Percentiles rank a stretch among this genome's conserved stretches.
These are phyloP conservation scores for Sorex araneus DNA, from an alignment of 2,113 vertebrate genomes.

Conservation along the genomic window DNA sequence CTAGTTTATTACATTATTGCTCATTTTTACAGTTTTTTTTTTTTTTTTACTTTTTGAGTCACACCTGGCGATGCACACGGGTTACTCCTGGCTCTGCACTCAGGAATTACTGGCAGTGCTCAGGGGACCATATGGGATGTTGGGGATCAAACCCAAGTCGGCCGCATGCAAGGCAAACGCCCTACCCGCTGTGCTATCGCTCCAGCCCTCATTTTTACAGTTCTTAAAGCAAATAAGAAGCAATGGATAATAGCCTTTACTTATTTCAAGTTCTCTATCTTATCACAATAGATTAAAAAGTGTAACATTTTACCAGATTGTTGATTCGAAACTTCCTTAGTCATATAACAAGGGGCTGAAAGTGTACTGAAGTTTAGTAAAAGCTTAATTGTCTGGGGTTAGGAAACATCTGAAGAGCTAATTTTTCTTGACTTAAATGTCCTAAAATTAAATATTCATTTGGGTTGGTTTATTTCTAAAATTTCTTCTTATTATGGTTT, in stretches of 20 bases:
- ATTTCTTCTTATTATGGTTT: too few relatives aligned
- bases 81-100: too few relatives aligned
- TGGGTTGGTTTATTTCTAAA: neutral
- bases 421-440: too few relatives aligned
- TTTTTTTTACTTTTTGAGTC: too few relatives aligned
- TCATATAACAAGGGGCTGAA: neutral
- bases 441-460: slow-evolving; percentile 44
- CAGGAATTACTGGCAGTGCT: too few relatives aligned
- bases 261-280: slow-evolving; percentile 7
- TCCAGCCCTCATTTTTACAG: neutral
- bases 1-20: neutral
- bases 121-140: too few relatives aligned
- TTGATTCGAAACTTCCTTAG: slow-evolving; percentile 8
- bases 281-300: slow-evolving; percentile 16
- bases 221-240: neutral
- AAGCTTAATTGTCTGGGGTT: neutral
- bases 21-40: neutral
- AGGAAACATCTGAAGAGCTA: neutral
- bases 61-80: too few relatives aligned
- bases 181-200: too few relatives aligned
- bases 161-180: too few relatives aligned
- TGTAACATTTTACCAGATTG: slow-evolving; percentile 8
- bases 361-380: neutral
- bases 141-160: too few relatives aligned
- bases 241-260: neutral